Evolutionary conservation across 2,113 vertebrate species (phyloP).

Genomic region (Origma solitaria): DNA sequence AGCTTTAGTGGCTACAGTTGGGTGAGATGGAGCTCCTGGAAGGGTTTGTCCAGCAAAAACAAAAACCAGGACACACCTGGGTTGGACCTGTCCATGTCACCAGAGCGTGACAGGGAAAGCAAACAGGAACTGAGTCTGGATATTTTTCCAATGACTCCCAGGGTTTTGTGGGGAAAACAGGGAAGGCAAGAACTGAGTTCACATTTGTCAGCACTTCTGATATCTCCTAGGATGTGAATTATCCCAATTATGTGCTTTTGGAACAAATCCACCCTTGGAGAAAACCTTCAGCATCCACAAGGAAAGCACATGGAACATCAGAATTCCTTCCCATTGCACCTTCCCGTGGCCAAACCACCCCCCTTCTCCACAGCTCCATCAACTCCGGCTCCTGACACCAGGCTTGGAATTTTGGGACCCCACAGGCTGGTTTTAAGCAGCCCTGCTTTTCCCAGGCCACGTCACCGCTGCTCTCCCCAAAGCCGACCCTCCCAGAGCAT

Average conservation of each 20-base stretch:
- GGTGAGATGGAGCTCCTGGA: background rate
- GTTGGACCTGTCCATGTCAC: background rate
- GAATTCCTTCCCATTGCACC: accelerated
- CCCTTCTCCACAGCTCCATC: background rate
- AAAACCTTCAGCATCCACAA: background rate
- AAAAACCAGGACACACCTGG: background rate
- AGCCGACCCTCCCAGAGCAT: background rate
- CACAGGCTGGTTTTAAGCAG: background rate
- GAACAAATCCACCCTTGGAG: background rate
- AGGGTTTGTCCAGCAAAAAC: background rate
- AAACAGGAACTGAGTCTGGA: background rate
- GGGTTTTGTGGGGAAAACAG: background rate
- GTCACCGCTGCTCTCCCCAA: accelerated
- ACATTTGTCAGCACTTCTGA: background rate
- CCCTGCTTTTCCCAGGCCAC: background rate
- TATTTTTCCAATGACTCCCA: background rate
- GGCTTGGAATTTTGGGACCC: background rate
- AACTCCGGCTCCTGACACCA: background rate
- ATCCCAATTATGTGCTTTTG: background rate
- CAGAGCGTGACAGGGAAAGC: background rate
- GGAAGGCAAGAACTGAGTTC: background rate
- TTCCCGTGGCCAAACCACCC: background rate
- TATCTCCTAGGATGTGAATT: background rate
- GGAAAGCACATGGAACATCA: background rate
- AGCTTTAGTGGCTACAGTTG: background rate